Percentiles rank a stretch among this genome's conserved stretches.
Evolutionary conservation across 2,888 invertebrate genomes (phyloP).

Genomic region (Megaustenia siamemsis): DNA sequence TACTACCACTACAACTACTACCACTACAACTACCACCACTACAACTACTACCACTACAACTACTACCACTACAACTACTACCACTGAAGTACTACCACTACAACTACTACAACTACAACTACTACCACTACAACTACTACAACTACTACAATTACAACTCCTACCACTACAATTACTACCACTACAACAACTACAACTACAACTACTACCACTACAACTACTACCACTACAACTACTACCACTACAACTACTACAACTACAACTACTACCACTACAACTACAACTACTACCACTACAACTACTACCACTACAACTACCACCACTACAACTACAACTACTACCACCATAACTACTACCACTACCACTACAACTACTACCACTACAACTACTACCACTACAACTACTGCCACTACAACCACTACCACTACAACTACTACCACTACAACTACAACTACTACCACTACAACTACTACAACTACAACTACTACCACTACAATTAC

Average conservation of each 20-base stretch:
- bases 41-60: background rate
- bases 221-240: constrained; percentile 24
- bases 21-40: background rate
- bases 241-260: constrained; percentile 10
- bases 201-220: constrained; percentile 24
- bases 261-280: constrained; percentile 28
- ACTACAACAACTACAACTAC: constrained; percentile 10
- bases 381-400: constrained; percentile 24
- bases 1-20: constrained; percentile 37
- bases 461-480: constrained; percentile 36
- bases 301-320: constrained; percentile 25
- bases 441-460: constrained; percentile 26
- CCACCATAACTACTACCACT: constrained; percentile 17
- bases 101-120: constrained; percentile 37
- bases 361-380: constrained; percentile 23
- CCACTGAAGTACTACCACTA: constrained; percentile 24
- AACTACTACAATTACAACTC: background rate
- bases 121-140: constrained; percentile 38
- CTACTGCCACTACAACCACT: constrained; percentile 31
- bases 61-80: background rate
- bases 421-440: constrained; percentile 35
- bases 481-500: constrained; percentile 32
- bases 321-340: background rate
- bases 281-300: constrained; percentile 24
- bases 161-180: constrained; percentile 13